A percentile compares a stretch with the other conserved stretches of the same genome.
phyloP scores from a whole-genome alignment of 2,113 vertebrate genomes.

The Propithecus coquereli region DNA sequence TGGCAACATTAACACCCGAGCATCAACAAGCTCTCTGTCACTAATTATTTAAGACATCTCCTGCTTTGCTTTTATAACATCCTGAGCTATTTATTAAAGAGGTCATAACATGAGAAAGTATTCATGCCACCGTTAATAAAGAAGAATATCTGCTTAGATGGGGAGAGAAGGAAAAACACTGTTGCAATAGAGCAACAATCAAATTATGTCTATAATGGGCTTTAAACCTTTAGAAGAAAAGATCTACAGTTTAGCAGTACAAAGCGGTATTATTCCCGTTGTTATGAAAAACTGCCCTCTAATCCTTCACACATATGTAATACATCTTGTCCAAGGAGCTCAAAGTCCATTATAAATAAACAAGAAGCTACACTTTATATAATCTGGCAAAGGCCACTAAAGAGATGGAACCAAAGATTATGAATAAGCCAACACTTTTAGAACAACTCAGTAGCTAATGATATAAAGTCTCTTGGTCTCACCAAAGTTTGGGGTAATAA shows the following conservation, averaged over 20 bases:
- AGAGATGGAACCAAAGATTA: constrained; percentile 59
- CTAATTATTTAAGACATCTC: constrained; percentile 79
- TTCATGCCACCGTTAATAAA: constrained; percentile 78
- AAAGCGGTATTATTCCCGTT: constrained; percentile 72
- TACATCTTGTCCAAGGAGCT: constrained; percentile 62
- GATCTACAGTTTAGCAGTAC: constrained; percentile 69
- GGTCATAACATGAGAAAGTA: constrained; percentile 79
- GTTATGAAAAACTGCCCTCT: constrained; percentile 71
- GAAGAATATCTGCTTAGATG: constrained; percentile 68
- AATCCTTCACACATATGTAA: constrained; percentile 74
- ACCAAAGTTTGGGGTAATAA: constrained; percentile 31
- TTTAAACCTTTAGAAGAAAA: constrained; percentile 75
- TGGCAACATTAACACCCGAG: constrained; percentile 68
- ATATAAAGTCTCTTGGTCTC: constrained; percentile 46
- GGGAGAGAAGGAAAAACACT: constrained; percentile 63
- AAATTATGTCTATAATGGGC: constrained; percentile 63
- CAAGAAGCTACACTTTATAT: constrained; percentile 57
- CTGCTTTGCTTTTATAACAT: constrained; percentile 76
- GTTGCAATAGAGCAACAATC: constrained; percentile 70
- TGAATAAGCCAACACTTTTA: constrained; percentile 44
- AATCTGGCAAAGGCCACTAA: constrained; percentile 58
- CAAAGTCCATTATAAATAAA: constrained; percentile 72
- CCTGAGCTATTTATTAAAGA: constrained; percentile 78
- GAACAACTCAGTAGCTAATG: constrained; percentile 12
- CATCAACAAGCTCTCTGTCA: constrained; percentile 67